These are phyloP conservation scores for Pseudomyrmex dendroicus DNA, from an alignment of 1,140 invertebrate species.

Conservation along the genomic window DNA sequence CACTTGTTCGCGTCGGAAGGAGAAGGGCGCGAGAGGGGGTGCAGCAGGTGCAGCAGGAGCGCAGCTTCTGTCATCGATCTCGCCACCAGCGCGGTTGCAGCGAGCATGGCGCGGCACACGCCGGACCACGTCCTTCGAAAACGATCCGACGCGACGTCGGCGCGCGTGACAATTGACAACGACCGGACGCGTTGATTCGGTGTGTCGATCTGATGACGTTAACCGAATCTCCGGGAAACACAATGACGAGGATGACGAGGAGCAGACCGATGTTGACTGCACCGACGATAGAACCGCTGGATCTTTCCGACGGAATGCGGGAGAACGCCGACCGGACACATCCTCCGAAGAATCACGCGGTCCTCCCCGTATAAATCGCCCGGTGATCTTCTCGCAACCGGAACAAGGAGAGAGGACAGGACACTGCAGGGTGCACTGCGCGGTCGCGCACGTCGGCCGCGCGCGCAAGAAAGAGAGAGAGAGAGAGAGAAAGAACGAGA, in stretches of 20 bases:
- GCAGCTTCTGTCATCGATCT: constrained; percentile 70
- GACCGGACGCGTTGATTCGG: neutral
- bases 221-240: neutral
- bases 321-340: constrained; percentile 64
- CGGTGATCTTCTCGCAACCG: constrained; percentile 1
- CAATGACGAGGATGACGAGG: constrained; percentile 34
- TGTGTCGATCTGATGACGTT: neutral
- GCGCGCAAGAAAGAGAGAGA: neutral
- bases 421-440: constrained; percentile 19
- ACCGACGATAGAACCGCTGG: constrained; percentile 35
- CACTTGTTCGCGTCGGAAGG: neutral
- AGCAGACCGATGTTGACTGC: constrained; percentile 43
- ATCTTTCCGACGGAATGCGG: constrained; percentile 64
- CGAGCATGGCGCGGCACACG: constrained; percentile 66
- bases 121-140: neutral
- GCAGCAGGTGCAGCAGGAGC: constrained; percentile 64
- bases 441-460: constrained; percentile 22
- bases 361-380: constrained; percentile 36
- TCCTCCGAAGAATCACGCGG: constrained; percentile 50
- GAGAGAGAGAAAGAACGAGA: neutral
- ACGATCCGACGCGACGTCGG: neutral
- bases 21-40: constrained; percentile 28
- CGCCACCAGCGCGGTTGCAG: constrained; percentile 54
- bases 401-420: neutral
- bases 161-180: constrained; percentile 2